Evolutionary conservation across 2,797 vertebrate genomes (phyloP).

Genomic region (Muscicapa comitata): DNA sequence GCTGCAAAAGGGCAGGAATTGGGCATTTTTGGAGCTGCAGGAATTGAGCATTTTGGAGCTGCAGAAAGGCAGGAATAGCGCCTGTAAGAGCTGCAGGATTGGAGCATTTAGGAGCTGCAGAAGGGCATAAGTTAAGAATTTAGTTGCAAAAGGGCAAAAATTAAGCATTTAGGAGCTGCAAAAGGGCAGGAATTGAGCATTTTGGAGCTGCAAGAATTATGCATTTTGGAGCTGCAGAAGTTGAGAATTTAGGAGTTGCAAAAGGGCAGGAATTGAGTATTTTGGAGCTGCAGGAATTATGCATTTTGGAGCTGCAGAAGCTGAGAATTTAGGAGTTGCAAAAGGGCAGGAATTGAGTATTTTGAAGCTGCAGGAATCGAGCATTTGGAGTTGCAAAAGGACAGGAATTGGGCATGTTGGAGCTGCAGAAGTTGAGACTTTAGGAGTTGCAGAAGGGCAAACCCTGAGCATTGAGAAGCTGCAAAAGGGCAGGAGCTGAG

Average conservation of each 20-base stretch:
- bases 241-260: accelerated
- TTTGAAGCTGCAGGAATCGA: neutral
- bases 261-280: accelerated
- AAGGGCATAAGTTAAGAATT: neutral
- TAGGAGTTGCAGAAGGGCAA: neutral
- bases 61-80: neutral
- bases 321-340: neutral
- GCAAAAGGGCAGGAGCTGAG: neutral
- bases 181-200: neutral
- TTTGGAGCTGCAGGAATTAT: neutral
- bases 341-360: neutral
- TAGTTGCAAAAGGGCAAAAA: neutral
- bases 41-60: neutral
- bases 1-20: neutral
- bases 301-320: neutral
- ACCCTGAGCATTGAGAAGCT: neutral
- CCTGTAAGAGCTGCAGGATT: neutral
- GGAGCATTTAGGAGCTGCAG: neutral
- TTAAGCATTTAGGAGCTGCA: neutral
- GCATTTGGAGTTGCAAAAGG: accelerated
- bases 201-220: neutral
- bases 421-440: neutral
- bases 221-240: neutral
- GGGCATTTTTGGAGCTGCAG: neutral
- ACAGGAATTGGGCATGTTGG: neutral